Conservation (phyloP, 2,113 vertebrate genomes). For the Hystrix brachyura region DNA sequence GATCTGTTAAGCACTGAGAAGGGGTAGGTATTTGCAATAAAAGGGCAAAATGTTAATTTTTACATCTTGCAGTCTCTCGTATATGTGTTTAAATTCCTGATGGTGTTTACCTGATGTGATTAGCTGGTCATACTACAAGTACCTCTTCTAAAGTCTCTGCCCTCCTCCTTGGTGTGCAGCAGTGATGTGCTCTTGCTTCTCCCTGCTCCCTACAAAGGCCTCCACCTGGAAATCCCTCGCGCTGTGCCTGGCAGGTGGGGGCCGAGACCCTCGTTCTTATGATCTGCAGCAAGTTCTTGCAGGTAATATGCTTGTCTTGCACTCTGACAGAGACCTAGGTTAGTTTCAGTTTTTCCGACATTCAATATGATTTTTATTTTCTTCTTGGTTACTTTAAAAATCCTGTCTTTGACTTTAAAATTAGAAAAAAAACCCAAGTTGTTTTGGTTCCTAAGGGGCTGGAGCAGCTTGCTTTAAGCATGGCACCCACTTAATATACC, state of each 20-base stretch:
- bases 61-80: not conserved
- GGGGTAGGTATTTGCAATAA: conserved; percentile 20
- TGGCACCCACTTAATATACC: not conserved
- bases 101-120: not conserved
- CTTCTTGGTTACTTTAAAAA: not conserved
- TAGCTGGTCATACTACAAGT: not conserved
- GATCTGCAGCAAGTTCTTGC: not conserved
- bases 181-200: not conserved
- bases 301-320: not conserved
- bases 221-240: not conserved
- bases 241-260: not conserved
- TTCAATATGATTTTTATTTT: not conserved
- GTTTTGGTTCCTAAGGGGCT: not conserved
- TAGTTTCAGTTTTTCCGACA: not conserved
- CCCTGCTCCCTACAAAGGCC: not conserved
- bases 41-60: not conserved
- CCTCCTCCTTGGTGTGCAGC: not conserved
- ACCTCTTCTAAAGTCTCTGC: not conserved
- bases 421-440: not conserved
- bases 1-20: not conserved
- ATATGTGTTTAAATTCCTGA: not conserved
- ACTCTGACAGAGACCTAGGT: not conserved
- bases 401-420: not conserved
- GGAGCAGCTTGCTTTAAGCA: not conserved
- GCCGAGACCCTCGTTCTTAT: not conserved